Evolutionary conservation across 2,888 invertebrate genomes (phyloP), one percentile per base, ranked within the genome.

Genomic region (Dicyrtomina minuta): DNA sequence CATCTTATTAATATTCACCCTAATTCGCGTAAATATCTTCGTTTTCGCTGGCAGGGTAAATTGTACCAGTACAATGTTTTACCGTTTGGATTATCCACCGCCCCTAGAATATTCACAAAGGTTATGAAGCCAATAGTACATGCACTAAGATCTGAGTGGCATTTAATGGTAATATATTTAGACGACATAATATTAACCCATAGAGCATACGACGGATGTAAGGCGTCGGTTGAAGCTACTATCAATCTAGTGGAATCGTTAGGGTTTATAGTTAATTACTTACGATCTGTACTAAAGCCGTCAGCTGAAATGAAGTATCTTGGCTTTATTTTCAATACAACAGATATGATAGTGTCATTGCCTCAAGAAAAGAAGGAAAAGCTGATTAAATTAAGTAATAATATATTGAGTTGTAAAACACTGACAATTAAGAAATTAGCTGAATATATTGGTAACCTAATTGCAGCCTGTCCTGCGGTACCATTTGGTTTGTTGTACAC

Each of bases 21-120:
- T 13, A 13, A 65, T 27, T 49, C 27, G 39, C 20, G 46, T 13
- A 70, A 65, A 26, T 70, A 56, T 66, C 61, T 72, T 6, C 27
- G 65, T 27, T 72, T 72, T 65, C 49, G 61, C 2, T 72, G 17
- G 26, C 43, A 60, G 17, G 46, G 58, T 13, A 27, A 41, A 15
- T 12, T 68, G 1, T 71, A 68, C 33, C n/a, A 68, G 27, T 71
- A 51, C 43, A 60, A 15, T 3, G 70, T 66, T 53, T 39, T 70
- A 15, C 68, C 66, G 12, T 70, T 72, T 51, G 72, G 72, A 1
- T 41, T 72, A 15, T 62, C 44, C 13, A 17, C 24, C 1, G 70
- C 65, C 24, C 72, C 72, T 5, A n/a, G 41, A n/a, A 24, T 65
- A 39, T 72, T 68, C 43, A 68, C 72, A 46, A 72, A 72, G 51